These are phyloP conservation scores for Geodia barretti DNA, from an alignment of 37 sponge, comb jelly and placozoan species.

Conservation along the genomic window DNA sequence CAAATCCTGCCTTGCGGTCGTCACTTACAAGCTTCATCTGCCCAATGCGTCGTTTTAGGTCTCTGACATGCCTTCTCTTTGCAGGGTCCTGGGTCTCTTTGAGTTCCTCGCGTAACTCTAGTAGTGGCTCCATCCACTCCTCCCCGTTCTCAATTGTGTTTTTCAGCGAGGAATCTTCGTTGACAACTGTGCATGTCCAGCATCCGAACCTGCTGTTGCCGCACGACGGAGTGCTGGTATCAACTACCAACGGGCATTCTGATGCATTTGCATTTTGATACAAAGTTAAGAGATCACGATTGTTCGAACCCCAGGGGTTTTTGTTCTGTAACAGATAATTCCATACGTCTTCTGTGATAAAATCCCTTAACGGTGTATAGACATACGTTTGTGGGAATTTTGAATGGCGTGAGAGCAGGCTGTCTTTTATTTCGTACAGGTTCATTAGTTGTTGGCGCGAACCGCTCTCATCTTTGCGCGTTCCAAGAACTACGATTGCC, in stretches of 20 bases:
- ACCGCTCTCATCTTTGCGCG: too few relatives aligned
- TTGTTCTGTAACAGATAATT: neutral
- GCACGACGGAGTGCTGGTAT: slow-evolving; percentile 1
- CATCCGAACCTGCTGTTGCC: slow-evolving; percentile 3
- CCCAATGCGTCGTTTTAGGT: neutral
- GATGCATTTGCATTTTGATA: neutral
- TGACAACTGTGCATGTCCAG: neutral
- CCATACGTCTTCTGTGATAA: neutral
- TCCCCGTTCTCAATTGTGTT: neutral
- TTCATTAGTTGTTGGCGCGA: too few relatives aligned
- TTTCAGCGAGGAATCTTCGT: neutral
- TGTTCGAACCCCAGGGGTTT: neutral
- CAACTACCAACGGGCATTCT: neutral
- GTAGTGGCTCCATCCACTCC: slow-evolving; percentile 1
- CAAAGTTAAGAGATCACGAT: neutral
- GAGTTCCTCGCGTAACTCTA: neutral
- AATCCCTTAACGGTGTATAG: neutral
- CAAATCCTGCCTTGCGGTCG: too few relatives aligned
- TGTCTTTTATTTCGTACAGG: too few relatives aligned
- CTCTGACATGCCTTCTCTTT: neutral
- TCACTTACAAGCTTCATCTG: neutral
- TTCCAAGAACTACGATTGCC: too few relatives aligned
- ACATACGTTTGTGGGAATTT: neutral
- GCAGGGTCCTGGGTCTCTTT: neutral
- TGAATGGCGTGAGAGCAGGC: neutral